A percentile compares a stretch with the other conserved stretches of the same genome.
Conservation (phyloP, 1,140 invertebrate genomes). For the Leptonema lineaticorne region DNA sequence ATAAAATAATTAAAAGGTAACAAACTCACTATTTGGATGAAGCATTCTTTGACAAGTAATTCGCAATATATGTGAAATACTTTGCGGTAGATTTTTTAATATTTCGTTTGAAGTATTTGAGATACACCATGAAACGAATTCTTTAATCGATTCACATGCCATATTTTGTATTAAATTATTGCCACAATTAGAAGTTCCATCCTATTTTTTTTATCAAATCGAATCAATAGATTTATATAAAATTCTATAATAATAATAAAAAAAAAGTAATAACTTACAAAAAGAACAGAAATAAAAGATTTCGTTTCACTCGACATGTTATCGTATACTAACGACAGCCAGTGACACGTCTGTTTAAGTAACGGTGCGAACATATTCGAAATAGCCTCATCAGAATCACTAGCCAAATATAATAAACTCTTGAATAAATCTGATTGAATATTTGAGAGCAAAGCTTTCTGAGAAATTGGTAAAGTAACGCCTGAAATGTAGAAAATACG, state of each 20-base stretch:
- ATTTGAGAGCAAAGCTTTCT: conserved; percentile 9
- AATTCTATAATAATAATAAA: background rate
- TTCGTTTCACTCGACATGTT: conserved; percentile 5
- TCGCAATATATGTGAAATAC: conserved; percentile 27
- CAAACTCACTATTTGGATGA: conserved; percentile 34
- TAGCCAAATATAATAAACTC: conserved; percentile 21
- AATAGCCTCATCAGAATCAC: conserved; percentile 30
- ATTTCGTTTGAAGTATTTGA: conserved; percentile 9
- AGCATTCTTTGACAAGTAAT: conserved; percentile 34
- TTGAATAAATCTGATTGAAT: conserved; percentile 19
- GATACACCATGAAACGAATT: conserved; percentile 29
- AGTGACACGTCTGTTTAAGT: conserved; percentile 38
- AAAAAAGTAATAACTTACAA: conserved; percentile 20
- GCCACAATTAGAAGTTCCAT: conserved; percentile 24
- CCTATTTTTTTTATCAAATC: conserved; percentile 14
- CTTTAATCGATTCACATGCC: conserved; percentile 28
- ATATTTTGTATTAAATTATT: conserved; percentile 27
- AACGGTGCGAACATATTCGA: conserved; percentile 34
- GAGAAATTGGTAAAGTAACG: conserved; percentile 23
- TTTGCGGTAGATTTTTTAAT: conserved; percentile 10
- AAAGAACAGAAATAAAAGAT: conserved; percentile 27
- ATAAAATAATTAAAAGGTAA: background rate
- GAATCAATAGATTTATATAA: too few relatives aligned
- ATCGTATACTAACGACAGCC: conserved; percentile 22
- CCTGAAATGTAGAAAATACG: conserved; percentile 24